Percentiles rank a stretch among this genome's conserved stretches.
These are phyloP conservation scores for Protaetia brevitarsis DNA, from an alignment of 1,140 invertebrate species.

Conservation along the genomic window DNA sequence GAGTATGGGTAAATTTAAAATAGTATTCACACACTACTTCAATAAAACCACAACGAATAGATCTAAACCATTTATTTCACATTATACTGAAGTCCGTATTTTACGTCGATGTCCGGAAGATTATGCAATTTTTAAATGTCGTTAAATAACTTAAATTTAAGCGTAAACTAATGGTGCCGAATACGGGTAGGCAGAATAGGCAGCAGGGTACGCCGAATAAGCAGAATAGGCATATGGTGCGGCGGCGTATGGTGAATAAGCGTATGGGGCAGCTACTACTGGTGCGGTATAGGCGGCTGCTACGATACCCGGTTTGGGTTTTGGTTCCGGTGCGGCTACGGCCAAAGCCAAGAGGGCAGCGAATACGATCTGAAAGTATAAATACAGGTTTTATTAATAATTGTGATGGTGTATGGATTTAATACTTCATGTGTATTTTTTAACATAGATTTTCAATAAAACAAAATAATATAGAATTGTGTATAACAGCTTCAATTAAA, in stretches of 20 bases:
- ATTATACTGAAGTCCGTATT: no score
- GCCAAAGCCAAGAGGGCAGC: conserved; percentile 22
- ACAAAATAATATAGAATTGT: no score
- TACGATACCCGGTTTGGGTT: conserved; percentile 2
- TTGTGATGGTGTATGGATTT: background rate
- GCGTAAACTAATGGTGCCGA: conserved; percentile 1
- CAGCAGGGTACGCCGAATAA: conserved; percentile 33
- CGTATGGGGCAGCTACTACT: conserved; percentile 13
- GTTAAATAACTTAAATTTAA: background rate
- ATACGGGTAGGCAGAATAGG: conserved; percentile 23
- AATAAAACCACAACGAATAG: no score
- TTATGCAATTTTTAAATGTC: no score
- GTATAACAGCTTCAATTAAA: no score
- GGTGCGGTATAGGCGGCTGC: conserved; percentile 27
- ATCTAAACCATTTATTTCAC: no score
- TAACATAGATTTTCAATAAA: no score
- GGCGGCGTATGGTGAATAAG: conserved; percentile 26
- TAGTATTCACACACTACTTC: no score
- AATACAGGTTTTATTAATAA: background rate
- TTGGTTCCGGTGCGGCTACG: conserved; percentile 17
- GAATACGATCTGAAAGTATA: conserved; percentile 2
- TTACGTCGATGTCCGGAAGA: no score
- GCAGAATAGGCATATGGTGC: conserved; percentile 26
- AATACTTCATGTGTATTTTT: no score
- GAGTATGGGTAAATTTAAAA: no score